phyloP scores from a whole-genome alignment of 2,888 invertebrate genomes.

The Macaria notata region DNA sequence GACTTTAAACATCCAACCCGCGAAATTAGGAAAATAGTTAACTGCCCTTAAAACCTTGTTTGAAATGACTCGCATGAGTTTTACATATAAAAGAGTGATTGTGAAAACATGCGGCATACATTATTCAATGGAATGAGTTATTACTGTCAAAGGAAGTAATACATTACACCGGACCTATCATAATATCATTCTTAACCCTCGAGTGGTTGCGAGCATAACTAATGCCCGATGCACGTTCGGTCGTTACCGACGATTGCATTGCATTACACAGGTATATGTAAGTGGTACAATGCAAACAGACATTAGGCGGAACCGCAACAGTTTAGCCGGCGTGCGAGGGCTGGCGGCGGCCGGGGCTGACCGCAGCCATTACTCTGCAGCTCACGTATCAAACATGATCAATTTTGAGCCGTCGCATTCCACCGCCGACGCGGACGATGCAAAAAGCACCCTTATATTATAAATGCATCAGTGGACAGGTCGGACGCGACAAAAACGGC shows the following conservation, averaged over 20 bases:
- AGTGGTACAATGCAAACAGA: constrained; percentile 26
- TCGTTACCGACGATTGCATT: constrained; percentile 25
- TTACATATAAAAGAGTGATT: too few relatives aligned
- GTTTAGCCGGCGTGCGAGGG: constrained; percentile 18
- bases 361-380: constrained; percentile 61
- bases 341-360: constrained; percentile 35
- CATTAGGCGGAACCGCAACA: constrained; percentile 36
- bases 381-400: constrained; percentile 80
- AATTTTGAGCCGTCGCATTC: constrained; percentile 81
- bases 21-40: neutral
- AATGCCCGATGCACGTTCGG: constrained; percentile 42
- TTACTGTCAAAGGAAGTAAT: neutral
- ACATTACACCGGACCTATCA: neutral
- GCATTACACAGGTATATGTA: constrained; percentile 25
- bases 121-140: too few relatives aligned
- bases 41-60: neutral
- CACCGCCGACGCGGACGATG: constrained; percentile 66
- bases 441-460: constrained; percentile 82
- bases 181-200: constrained; percentile 9
- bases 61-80: neutral
- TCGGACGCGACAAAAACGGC: constrained; percentile 76
- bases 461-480: constrained; percentile 82
- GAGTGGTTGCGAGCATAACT: constrained; percentile 37
- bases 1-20: neutral
- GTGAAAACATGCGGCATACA: too few relatives aligned